Evolutionary conservation across 37 sponge, comb jelly and placozoan species (phyloP).

Genomic region (Ianthella basta): DNA sequence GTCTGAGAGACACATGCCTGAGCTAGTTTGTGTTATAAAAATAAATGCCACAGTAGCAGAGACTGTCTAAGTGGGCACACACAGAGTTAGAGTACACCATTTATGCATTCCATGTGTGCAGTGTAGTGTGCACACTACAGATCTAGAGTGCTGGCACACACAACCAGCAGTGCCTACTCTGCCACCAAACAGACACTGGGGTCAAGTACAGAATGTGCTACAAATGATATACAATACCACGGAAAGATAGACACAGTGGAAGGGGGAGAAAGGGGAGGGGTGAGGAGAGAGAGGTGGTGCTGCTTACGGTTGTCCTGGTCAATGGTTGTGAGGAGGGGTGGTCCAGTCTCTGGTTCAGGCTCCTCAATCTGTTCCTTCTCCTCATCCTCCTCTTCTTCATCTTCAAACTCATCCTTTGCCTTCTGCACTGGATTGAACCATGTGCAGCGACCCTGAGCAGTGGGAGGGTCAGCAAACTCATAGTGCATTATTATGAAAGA

Average conservation of each 20-base stretch:
- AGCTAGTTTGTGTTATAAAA: too few species aligned
- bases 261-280: too few species aligned
- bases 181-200: too few species aligned
- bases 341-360: constrained; percentile 94
- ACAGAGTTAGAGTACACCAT: too few species aligned
- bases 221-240: too few species aligned
- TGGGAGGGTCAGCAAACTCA: background rate
- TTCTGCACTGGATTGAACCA: constrained; percentile 99
- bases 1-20: background rate
- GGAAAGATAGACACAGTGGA: too few species aligned
- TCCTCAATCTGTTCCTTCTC: constrained; percentile 93
- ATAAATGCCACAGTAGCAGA: too few species aligned
- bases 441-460: constrained; percentile 87
- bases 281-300: too few species aligned
- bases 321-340: constrained; percentile 89
- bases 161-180: too few species aligned
- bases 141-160: background rate
- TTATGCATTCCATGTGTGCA: background rate
- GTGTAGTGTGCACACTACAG: background rate
- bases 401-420: constrained; percentile 97
- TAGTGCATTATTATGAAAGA: too few species aligned
- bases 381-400: constrained; percentile 91
- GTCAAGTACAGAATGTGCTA: too few species aligned
- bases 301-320: constrained; percentile 83
- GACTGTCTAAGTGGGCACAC: too few species aligned